These are phyloP conservation scores for Crioceris asparagi DNA, from an alignment of 2,888 invertebrate genomes.

Conservation along the genomic window DNA sequence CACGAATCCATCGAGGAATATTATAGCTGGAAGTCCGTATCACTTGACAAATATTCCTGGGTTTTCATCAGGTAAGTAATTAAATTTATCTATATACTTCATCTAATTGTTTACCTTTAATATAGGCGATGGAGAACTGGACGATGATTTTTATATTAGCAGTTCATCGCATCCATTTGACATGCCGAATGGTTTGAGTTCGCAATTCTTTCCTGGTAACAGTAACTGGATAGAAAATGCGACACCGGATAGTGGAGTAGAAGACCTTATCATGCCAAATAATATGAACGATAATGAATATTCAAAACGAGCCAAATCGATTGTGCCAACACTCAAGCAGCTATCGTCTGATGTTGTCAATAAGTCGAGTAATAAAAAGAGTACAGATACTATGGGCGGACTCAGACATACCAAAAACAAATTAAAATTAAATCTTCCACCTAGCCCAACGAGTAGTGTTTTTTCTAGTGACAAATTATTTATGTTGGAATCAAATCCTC, in stretches of 20 bases:
- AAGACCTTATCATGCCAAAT: slow-evolving; percentile 46
- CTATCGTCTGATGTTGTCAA: slow-evolving; percentile 30
- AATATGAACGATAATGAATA: slow-evolving; percentile 23
- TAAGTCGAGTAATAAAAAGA: slow-evolving; percentile 22
- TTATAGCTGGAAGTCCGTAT: slow-evolving; percentile 24
- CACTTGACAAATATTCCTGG: slow-evolving; percentile 26
- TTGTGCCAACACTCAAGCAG: slow-evolving; percentile 29
- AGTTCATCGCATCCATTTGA: slow-evolving; percentile 61
- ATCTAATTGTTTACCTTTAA: not conserved
- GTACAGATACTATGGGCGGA: slow-evolving; percentile 46
- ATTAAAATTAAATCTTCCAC: slow-evolving; percentile 58
- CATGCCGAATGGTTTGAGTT: slow-evolving; percentile 43
- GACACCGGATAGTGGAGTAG: slow-evolving; percentile 52
- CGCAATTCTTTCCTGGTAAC: slow-evolving; percentile 61
- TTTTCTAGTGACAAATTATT: slow-evolving; percentile 33
- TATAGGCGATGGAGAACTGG: slow-evolving; percentile 11
- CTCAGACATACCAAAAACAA: slow-evolving; percentile 61
- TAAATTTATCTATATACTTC: not conserved
- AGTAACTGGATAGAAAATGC: slow-evolving; percentile 37
- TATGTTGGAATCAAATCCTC: slow-evolving; percentile 33
- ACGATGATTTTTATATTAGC: slow-evolving; percentile 64
- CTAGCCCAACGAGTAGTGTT: slow-evolving; percentile 44
- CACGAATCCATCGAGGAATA: slow-evolving; percentile 20
- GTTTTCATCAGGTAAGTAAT: slow-evolving; percentile 24
- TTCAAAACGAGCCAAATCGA: slow-evolving; percentile 7